Conservation (phyloP, 2,797 vertebrate genomes). For the Acanthis flammea region DNA sequence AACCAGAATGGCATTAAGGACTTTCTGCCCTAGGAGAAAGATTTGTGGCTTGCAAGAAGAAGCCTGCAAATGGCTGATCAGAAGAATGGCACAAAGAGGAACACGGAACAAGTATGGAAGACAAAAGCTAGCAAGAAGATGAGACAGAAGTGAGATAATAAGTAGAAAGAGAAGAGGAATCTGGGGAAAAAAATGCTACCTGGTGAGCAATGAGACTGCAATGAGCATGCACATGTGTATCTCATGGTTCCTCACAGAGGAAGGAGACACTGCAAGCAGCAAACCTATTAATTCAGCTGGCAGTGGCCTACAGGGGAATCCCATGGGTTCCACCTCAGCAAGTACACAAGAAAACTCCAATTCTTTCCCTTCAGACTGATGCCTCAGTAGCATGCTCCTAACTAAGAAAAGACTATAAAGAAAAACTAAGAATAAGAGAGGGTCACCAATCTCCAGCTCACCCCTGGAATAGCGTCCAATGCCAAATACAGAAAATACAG, state of each 20-base stretch:
- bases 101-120: background rate
- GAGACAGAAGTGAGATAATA: background rate
- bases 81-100: background rate
- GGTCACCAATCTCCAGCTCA: background rate
- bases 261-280: background rate
- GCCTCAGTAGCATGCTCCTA: background rate
- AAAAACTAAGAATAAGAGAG: background rate
- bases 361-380: background rate
- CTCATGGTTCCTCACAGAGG: background rate
- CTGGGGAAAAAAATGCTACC: background rate
- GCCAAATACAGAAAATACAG: background rate
- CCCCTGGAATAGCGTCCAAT: rapidly evolving
- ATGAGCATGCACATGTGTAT: rapidly evolving
- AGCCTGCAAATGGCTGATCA: background rate
- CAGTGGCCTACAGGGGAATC: background rate
- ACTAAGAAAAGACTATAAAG: background rate
- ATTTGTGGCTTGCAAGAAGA: background rate
- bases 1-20: background rate
- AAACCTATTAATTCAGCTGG: background rate
- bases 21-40: background rate
- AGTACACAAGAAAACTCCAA: background rate
- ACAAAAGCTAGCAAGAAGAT: background rate
- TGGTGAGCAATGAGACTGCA: background rate
- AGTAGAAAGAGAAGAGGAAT: background rate
- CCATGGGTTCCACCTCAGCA: background rate